Conservation (phyloP, 2,888 invertebrate species). For the Clepsis dumicolana region DNA sequence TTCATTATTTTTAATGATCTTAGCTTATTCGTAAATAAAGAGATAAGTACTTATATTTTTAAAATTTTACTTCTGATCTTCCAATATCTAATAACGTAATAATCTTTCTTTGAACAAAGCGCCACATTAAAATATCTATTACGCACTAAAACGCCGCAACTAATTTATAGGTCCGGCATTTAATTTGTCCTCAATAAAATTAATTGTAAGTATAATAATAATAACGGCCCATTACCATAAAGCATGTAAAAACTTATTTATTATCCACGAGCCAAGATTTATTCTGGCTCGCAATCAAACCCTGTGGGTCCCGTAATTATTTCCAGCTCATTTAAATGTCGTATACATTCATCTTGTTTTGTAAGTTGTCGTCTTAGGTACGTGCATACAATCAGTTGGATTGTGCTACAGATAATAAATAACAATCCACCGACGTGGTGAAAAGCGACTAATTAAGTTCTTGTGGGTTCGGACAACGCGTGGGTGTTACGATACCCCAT, state of each 20-base stretch:
- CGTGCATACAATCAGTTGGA: slow-evolving; percentile 69
- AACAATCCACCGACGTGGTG: slow-evolving; percentile 68
- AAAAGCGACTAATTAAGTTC: slow-evolving; percentile 83
- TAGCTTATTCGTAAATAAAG: not conserved
- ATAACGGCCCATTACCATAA: slow-evolving; percentile 31
- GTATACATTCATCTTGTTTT: slow-evolving; percentile 62
- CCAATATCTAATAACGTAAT: not conserved
- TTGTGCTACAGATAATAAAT: slow-evolving; percentile 77
- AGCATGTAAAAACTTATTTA: slow-evolving; percentile 40
- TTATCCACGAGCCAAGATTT: slow-evolving; percentile 25
- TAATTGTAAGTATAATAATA: slow-evolving; percentile 38
- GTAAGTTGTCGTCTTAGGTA: slow-evolving; percentile 65
- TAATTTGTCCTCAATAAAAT: slow-evolving; percentile 36
- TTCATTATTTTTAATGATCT: too few species aligned
- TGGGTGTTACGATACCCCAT: slow-evolving; percentile 66
- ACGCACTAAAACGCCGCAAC: slow-evolving; percentile 10
- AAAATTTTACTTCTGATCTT: slow-evolving; percentile 14
- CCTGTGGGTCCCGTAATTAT: slow-evolving; percentile 44
- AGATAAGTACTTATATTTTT: not conserved
- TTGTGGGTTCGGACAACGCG: slow-evolving; percentile 71
- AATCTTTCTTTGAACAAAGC: slow-evolving; percentile 2
- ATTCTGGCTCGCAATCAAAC: slow-evolving; percentile 27
- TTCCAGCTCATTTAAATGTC: slow-evolving; percentile 46
- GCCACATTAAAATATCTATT: slow-evolving; percentile 13
- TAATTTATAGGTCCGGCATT: slow-evolving; percentile 28